Percentiles rank a stretch among this genome's conserved stretches.
Conservation (phyloP, 2,888 invertebrate species). For the Ophion ellenae region DNA sequence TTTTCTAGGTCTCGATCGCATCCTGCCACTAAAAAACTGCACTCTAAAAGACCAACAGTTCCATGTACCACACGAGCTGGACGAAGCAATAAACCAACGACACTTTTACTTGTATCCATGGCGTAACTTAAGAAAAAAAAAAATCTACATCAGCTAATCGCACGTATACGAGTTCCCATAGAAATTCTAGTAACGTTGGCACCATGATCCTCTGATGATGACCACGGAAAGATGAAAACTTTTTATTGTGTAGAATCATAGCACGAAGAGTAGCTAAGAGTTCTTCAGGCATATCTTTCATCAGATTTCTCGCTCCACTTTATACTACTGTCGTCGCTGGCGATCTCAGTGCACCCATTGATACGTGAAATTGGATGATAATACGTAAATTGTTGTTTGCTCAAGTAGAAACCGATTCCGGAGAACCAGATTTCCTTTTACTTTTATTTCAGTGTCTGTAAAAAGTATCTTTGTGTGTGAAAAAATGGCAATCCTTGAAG, state of each 20-base stretch:
- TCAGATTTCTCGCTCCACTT: not conserved
- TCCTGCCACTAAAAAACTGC: not conserved
- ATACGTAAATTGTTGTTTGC: not conserved
- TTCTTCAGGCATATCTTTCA: not conserved
- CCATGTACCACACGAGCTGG: not conserved
- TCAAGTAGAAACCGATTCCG: not conserved
- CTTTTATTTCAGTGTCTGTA: not conserved
- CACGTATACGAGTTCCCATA: not conserved
- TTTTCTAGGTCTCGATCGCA: not conserved
- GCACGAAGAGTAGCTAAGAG: not conserved
- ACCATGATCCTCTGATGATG: not conserved
- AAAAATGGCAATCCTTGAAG: not conserved
- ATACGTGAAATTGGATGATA: not conserved
- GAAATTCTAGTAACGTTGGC: not conserved
- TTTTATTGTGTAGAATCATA: not conserved
- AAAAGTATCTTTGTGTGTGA: not conserved
- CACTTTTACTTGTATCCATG: not conserved
- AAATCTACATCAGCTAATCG: not conserved
- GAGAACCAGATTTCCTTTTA: not conserved
- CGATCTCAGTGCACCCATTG: not conserved
- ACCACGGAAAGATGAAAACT: not conserved
- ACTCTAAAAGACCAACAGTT: not conserved
- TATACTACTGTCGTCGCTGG: not conserved
- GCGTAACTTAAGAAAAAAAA: not conserved
- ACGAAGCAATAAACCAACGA: not conserved